Evolutionary conservation across 2,888 invertebrate species (phyloP).

Genomic region (Tetrapedia diversipes): DNA sequence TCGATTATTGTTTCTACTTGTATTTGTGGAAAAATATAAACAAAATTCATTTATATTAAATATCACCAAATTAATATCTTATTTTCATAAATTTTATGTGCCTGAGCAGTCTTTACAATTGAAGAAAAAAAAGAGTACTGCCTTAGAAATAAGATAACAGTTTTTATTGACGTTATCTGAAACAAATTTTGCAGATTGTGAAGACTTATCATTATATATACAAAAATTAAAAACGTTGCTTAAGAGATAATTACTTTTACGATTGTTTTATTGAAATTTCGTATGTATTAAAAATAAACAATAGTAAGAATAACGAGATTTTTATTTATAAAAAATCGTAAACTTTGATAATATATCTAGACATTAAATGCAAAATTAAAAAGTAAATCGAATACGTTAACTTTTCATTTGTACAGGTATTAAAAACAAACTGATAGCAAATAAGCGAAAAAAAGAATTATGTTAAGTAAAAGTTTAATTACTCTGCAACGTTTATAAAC

Average conservation of each 20-base stretch:
- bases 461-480: slow-evolving; percentile 51
- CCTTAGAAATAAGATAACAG: slow-evolving; percentile 67
- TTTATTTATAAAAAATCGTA: slow-evolving; percentile 3
- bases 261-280: slow-evolving; percentile 17
- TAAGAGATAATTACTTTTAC: slow-evolving; percentile 29
- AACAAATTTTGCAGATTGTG: slow-evolving; percentile 70
- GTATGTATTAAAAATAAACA: slow-evolving; percentile 13
- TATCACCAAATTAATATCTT: slow-evolving; percentile 54
- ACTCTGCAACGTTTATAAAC: slow-evolving; percentile 74
- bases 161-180: slow-evolving; percentile 74
- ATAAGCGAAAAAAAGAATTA: slow-evolving; percentile 39
- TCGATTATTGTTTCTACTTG: slow-evolving; percentile 35
- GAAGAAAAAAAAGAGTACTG: slow-evolving; percentile 48
- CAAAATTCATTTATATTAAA: slow-evolving; percentile 60
- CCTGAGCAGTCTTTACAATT: slow-evolving; percentile 49
- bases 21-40: slow-evolving; percentile 35
- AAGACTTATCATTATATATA: slow-evolving; percentile 33
- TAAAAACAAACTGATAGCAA: slow-evolving; percentile 19
- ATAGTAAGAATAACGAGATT: slow-evolving; percentile 13
- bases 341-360: slow-evolving; percentile 70
- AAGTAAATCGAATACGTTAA: slow-evolving; percentile 18
- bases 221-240: slow-evolving; percentile 40
- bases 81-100: slow-evolving; percentile 54
- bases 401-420: slow-evolving; percentile 40
- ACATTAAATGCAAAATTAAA: slow-evolving; percentile 48